Evolutionary conservation across 2,797 vertebrate species (phyloP), one percentile per base, ranked within the genome.

Genomic region (Agapornis canus): DNA sequence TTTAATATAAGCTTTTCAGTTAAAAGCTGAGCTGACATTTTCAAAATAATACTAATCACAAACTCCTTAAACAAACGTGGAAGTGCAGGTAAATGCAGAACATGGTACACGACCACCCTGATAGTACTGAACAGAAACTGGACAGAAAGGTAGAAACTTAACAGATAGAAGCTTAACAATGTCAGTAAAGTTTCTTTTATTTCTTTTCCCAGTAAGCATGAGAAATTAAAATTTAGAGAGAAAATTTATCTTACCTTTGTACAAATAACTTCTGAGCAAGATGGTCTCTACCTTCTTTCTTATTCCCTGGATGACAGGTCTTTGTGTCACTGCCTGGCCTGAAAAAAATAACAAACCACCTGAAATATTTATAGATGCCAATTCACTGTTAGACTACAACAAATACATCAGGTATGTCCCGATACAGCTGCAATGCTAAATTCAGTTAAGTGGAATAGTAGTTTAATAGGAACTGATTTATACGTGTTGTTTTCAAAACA

Each of bases 231-330:
- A 83, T 51, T 25, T 40, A 52, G 7, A 82, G 9, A 22, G 5
- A 63, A 72, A 83, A 86, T 16, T 5, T 37, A 29, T 40, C 86
- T 82, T 97, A 97, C 97, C 97, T 98, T 96, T 94, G 18, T 63
- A 94, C 19, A 94, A 94, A 89, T 26, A 80, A 61, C 59, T 95
- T 96, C 83, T 78, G 63, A 88, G 65, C 23, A 80, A 87, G 86
- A 79, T n/a, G 65, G 31, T 75, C 32, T 75, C 70, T 59, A 49
- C 11, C 48, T 93, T 94, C 31, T 64, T 94, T 95, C 91, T 95
- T 95, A 68, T 93, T 52, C 75, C 42, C 72, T 93, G 77, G 96
- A 49, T 29, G 47, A 45, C 70, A 91, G 48, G 37, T 89, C 78
- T 96, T 93, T 94, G 65, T 39, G 80, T 95, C 94, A 86, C 82